phyloP scores from a whole-genome alignment of 2,888 invertebrate genomes.

The Campopleginae sp. region DNA sequence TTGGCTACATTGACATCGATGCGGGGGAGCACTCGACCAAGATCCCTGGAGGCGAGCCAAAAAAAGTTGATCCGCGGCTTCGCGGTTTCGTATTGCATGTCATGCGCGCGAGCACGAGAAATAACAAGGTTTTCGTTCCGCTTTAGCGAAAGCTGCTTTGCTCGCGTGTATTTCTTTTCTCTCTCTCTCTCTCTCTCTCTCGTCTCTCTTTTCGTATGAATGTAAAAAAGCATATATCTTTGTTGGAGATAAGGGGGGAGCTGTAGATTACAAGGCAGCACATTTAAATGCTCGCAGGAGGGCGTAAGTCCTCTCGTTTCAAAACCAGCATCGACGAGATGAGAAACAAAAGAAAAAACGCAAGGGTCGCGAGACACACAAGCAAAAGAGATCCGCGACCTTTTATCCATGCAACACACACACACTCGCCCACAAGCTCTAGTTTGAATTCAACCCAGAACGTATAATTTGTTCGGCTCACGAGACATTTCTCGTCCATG shows the following conservation, averaged over 20 bases:
- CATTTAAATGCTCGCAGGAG: slow-evolving; percentile 41
- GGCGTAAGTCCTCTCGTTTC: slow-evolving; percentile 48
- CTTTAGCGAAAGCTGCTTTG: slow-evolving; percentile 13
- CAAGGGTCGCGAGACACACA: slow-evolving; percentile 1
- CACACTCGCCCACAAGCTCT: background rate
- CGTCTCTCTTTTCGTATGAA: background rate
- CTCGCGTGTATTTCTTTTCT: slow-evolving; percentile 1
- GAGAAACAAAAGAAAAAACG: slow-evolving; percentile 13
- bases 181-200: background rate
- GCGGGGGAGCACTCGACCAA: slow-evolving; percentile 30
- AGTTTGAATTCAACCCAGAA: slow-evolving; percentile 56
- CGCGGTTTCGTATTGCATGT: slow-evolving; percentile 11
- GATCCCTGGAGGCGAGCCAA: slow-evolving; percentile 47
- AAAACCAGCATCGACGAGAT: slow-evolving; percentile 11
- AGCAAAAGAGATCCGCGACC: slow-evolving; percentile 29
- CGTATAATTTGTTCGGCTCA: slow-evolving; percentile 64
- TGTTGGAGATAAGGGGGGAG: slow-evolving; percentile 11
- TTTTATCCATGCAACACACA: background rate
- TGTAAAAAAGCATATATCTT: slow-evolving; percentile 35
- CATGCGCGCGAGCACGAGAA: slow-evolving; percentile 8
- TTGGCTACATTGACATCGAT: slow-evolving; percentile 36
- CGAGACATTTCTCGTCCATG: slow-evolving; percentile 55
- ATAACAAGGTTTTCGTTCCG: slow-evolving; percentile 48
- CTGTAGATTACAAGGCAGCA: slow-evolving; percentile 50
- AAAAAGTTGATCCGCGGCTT: slow-evolving; percentile 42